Base-by-base conservation (phyloP, 2,888 invertebrate species). In the Podabrus alpinus region DNA sequence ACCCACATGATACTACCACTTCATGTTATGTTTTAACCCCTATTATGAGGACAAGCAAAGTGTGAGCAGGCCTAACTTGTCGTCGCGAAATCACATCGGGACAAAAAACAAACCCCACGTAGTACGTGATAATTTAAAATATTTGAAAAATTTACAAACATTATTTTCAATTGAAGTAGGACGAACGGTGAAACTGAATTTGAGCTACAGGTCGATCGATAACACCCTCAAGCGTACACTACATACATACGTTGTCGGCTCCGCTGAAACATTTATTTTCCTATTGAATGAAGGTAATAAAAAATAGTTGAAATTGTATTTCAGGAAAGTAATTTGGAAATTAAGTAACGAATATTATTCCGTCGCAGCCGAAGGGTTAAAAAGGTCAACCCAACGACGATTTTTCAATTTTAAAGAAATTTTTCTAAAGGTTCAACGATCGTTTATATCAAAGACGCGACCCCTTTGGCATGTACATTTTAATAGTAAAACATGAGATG, bases 121-220 rank as follows among this genome's bases (percentile, higher is more conserved):
- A 2, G 9, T 45, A 45, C n/a, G 45, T n/a, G 45, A n/a, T n/a
- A n/a, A 45, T 45, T 45, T 45, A 7, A 45, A 45, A n/a, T 45
- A 45, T 45, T 45, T 45, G 1, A 45, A 45, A 45, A 45, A 45
- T 45, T n/a, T 45, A n/a, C 45, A 21, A 64, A 64, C 62, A 64
- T 19, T 64, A 64, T 64, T 64, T 64, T 64, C 62, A 64, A 64
- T 64, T 64, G 62, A 19, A 64, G 62, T 64, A 64, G 62, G 21
- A 64, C 62, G 62, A 19, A 64, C n/a, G 62, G 9, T 64, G 11
- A 64, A 64, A 19, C 62, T 64, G 19, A 64, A 64, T 19, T n/a
- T 19, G 62, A 73, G 73, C 73, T 73, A 73, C 73, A 73, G 73
- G 73, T 73, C 73, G 69, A 69, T 73, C 73, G 69, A 73, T 73